phyloP scores from a whole-genome alignment of 2,888 invertebrate species.

The Trileptium ribeirensis region DNA sequence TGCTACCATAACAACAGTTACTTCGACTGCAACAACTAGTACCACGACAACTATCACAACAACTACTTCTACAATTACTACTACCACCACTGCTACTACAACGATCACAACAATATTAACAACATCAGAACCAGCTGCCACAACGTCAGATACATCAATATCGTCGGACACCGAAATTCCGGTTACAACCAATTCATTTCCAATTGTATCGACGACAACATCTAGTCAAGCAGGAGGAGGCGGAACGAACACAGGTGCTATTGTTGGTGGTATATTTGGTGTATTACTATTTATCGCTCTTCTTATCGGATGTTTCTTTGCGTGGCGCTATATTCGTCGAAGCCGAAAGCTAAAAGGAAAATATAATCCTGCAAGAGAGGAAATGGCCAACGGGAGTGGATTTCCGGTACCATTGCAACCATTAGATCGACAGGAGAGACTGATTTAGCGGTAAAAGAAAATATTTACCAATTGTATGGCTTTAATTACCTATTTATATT shows the following conservation, averaged over 20 bases:
- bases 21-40: not conserved
- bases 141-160: not conserved
- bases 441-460: too few species aligned
- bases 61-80: not conserved
- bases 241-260: not conserved
- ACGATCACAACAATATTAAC: not conserved
- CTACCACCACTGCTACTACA: not conserved
- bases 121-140: not conserved
- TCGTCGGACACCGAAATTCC: not conserved
- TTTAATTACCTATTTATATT: too few species aligned
- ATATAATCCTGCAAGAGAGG: constrained; percentile 47
- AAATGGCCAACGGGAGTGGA: constrained; percentile 40
- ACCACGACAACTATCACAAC: not conserved
- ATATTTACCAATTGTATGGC: too few species aligned
- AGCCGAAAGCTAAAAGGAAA: constrained; percentile 42
- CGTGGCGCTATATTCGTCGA: constrained; percentile 41
- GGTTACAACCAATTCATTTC: not conserved
- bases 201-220: not conserved
- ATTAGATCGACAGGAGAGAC: constrained; percentile 43
- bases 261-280: constrained; percentile 18
- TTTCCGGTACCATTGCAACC: constrained; percentile 44
- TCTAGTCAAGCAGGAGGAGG: not conserved
- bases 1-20: not conserved
- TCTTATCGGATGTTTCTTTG: constrained; percentile 14
- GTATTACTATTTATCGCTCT: constrained; percentile 15